Conservation (phyloP, 2,888 invertebrate species). For the Himalopsyche kuldschensis region DNA sequence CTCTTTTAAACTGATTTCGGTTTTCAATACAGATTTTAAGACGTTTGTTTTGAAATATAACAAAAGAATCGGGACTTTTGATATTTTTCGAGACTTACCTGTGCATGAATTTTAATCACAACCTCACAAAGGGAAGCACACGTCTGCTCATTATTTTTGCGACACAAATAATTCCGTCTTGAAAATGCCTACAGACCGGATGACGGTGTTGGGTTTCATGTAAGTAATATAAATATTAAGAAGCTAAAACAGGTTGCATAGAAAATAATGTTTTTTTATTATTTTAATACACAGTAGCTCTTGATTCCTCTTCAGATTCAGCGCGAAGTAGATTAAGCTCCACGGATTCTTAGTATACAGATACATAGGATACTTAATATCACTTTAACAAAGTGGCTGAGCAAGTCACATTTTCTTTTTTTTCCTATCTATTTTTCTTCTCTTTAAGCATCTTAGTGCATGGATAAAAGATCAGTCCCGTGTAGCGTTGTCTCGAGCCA, state of each 20-base stretch:
- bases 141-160: conserved; percentile 23
- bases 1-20: neutral
- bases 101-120: conserved; percentile 11
- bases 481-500: no score
- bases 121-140: neutral
- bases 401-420: no score
- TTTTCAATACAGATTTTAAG: neutral
- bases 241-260: neutral
- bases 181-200: conserved; percentile 21
- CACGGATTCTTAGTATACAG: no score
- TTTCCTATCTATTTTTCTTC: no score
- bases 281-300: no score
- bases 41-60: neutral
- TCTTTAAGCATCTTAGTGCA: no score
- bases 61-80: neutral
- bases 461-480: no score
- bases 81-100: neutral
- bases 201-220: neutral
- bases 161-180: conserved; percentile 21
- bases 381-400: no score
- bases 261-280: no score
- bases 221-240: neutral
- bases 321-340: no score
- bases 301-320: no score
- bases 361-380: no score